Conservation (phyloP, 2,888 invertebrate species). For the Epinotia nisella region DNA sequence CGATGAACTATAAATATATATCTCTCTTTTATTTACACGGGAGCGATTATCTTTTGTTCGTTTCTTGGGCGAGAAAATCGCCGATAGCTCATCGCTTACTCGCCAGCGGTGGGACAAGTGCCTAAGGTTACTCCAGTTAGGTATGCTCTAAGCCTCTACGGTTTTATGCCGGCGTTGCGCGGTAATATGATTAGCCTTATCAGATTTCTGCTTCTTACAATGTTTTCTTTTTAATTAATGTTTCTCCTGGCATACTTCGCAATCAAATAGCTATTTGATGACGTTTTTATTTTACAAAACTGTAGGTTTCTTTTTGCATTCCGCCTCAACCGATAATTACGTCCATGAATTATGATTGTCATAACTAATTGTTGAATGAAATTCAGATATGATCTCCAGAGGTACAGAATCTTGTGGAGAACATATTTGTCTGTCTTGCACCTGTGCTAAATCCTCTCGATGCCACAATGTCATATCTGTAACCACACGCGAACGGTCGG, state of each 20-base stretch:
- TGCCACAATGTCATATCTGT: conserved; percentile 82
- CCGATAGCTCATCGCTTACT: too few relatives aligned
- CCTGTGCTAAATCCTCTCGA: conserved; percentile 63
- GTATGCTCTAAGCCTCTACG: too few relatives aligned
- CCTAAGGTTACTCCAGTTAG: too few relatives aligned
- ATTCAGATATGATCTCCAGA: conserved; percentile 65
- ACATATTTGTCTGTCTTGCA: conserved; percentile 61
- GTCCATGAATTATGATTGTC: conserved; percentile 43
- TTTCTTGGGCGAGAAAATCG: too few relatives aligned
- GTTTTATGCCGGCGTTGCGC: background rate
- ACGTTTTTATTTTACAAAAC: background rate
- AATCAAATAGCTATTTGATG: background rate
- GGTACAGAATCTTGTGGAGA: conserved; percentile 54
- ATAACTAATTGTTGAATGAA: conserved; percentile 24
- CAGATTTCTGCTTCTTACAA: conserved; percentile 31
- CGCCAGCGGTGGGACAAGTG: too few relatives aligned
- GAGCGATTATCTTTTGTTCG: too few relatives aligned
- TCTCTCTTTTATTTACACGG: too few relatives aligned
- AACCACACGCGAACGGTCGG: conserved; percentile 68
- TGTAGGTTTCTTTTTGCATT: conserved; percentile 18
- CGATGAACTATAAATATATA: too few relatives aligned
- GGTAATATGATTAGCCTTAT: background rate
- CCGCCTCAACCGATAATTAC: conserved; percentile 28
- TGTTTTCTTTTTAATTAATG: background rate
- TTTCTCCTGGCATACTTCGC: background rate